Evolutionary conservation across 2,113 vertebrate species (phyloP).

Genomic region (Narcine bancroftii): DNA sequence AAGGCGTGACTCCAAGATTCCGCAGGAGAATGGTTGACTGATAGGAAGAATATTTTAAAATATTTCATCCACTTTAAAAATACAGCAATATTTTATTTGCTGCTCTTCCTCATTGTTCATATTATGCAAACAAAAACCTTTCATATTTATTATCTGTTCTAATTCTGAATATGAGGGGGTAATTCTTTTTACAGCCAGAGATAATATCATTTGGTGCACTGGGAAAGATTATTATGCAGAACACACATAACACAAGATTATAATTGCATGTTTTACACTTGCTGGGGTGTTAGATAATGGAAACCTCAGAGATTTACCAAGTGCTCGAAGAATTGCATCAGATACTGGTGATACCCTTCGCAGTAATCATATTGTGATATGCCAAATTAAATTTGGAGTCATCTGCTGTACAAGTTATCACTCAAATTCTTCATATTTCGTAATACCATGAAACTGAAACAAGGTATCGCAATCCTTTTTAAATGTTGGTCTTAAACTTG

Average conservation of each 20-base stretch:
- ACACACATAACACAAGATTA: not conserved
- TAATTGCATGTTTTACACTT: not conserved
- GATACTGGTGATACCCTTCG: not conserved
- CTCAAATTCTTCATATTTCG: not conserved
- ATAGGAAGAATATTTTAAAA: not conserved
- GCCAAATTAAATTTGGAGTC: not conserved
- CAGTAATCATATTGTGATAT: not conserved
- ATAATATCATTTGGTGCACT: constrained; percentile 5
- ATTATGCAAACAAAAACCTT: not conserved
- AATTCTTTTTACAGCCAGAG: not conserved
- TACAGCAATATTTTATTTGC: not conserved
- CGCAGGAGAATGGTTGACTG: no score
- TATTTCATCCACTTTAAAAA: not conserved
- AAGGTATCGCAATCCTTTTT: not conserved
- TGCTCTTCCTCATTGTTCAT: not conserved
- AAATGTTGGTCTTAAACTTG: not conserved
- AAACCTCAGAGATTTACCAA: not conserved
- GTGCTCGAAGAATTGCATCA: not conserved
- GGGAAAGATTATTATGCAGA: not conserved
- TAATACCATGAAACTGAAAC: not conserved
- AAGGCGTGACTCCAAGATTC: not conserved
- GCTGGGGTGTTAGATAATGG: not conserved
- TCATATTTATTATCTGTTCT: not conserved
- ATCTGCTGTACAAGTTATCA: not conserved
- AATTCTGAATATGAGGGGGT: not conserved